Base-by-base conservation (phyloP, 2,797 vertebrate species). In the Lemur catta region DNA sequence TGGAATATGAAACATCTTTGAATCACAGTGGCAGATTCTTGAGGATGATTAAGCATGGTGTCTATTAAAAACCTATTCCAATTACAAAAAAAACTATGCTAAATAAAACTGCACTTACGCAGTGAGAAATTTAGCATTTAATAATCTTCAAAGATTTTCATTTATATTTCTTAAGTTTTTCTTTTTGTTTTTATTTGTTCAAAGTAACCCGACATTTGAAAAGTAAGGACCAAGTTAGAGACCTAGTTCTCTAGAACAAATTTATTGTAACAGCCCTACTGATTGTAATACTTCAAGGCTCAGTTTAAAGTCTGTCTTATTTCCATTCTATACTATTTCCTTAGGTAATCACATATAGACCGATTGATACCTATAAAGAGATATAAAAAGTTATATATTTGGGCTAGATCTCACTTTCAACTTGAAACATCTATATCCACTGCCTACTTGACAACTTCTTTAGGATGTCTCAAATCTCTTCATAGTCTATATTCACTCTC, bases 41-140 rank as follows among this genome's bases (percentile, higher is more conserved):
- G 74, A 95, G 72, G 55, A 91, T 96, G 96, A 95, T 4, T 97
- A 97, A 96, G 86, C 91, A 91, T 2, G 1, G 5, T 41, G 22
- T 89, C 95, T 97, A 93, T 95, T 95, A 95, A 94, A 96, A 97
- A 95, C 33, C 52, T 80, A 91, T 59, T 80, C 63, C 81, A 96
- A 74, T 92, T 95, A 89, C 6, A 55, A 71, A 90, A 94, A 75
- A 65, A n/a, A n/a, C 41, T 38, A 17, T 91, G 88, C 76, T 93
- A 97, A 97, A 95, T 84, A 95, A 96, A 96, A 92, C 67, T 24
- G 6, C 8, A 71, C 38, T 94, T 35, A 52, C 8, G 43, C 24
- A 72, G 43, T 69, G 35, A 63, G 63, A 97, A 81, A 90, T 93
- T 87, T 78, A 48, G 52, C 33, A 81, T 80, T 96, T 95, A 84